Base-by-base conservation (phyloP, 1,140 invertebrate species). In the Tetramorium simillimum region DNA sequence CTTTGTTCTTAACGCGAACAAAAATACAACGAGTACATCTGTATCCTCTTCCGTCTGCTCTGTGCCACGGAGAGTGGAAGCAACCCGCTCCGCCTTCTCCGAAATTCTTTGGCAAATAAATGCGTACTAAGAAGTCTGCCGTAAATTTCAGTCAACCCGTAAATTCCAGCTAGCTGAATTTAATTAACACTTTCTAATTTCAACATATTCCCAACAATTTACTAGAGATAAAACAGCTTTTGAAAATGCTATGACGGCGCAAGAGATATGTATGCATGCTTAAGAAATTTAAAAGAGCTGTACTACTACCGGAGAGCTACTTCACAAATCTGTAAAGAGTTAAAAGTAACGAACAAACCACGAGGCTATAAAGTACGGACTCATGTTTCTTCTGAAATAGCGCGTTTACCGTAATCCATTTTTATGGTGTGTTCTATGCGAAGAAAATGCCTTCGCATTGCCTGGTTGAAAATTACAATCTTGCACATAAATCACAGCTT, bases 301-400 rank as follows among this genome's bases (percentile, higher is more conserved):
- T 58, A 40, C 33, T 56, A 56, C 33, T 37, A 14, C 14, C 3
- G 12, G 40, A 24, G 21, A 62, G 16, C 28, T 53, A 56, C 18
- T 80, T 80, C 18, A 65, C 33, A 80, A 53, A 80, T 80, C 46
- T 80, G 77, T 80, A 80, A 80, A 67, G 77, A 69, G 46, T 67
- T 67, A 53, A 69, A 53, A 65, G 28, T 67, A 65, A 80, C 49
- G n/a, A 40, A 63, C 40, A 69, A 69, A 46, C 58, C 58, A 46
- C 24, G 40, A 56, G 53, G 77, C 62, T 69, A 80, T 80, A 80
- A 80, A 69, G 46, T 80, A 80, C 62, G 14, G 56, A 80, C 46
- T 40, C 46, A 43, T 67, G 62, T 80, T 80, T 67, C 77, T 75
- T 33, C 24, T 51, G 33, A 14, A 80, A 80, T 65, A 49, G 46